These are phyloP conservation scores for Plectropomus leopardus DNA, from an alignment of 2,113 vertebrate genomes.

Conservation along the genomic window DNA sequence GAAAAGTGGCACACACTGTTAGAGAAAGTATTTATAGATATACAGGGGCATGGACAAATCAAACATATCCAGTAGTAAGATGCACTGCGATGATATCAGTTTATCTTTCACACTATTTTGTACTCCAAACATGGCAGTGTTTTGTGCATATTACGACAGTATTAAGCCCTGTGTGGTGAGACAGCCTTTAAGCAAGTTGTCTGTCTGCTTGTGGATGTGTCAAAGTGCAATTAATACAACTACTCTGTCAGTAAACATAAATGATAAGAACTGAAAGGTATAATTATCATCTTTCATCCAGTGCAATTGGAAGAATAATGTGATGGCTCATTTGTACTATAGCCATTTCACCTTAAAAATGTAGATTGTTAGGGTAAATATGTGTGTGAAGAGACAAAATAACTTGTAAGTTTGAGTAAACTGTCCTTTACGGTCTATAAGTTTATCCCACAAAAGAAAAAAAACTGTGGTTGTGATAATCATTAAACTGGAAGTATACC, in stretches of 20 bases:
- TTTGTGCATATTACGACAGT: constrained; percentile 65
- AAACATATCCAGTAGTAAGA: constrained; percentile 44
- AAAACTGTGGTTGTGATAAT: constrained; percentile 12
- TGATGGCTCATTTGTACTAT: constrained; percentile 7
- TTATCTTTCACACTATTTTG: constrained; percentile 57
- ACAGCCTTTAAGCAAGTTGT: constrained; percentile 57
- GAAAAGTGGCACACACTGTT: constrained; percentile 85
- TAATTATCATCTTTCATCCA: constrained; percentile 17
- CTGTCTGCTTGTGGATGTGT: constrained; percentile 75
- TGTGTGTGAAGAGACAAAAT: neutral
- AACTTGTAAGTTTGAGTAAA: constrained; percentile 6
- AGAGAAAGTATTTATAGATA: constrained; percentile 21
- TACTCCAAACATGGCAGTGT: constrained; percentile 58
- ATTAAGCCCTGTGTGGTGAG: constrained; percentile 61
- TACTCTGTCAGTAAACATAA: constrained; percentile 27
- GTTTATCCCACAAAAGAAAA: constrained; percentile 16
- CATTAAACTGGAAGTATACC: constrained; percentile 20
- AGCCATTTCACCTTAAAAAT: constrained; percentile 16
- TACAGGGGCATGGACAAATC: constrained; percentile 32
- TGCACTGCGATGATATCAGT: constrained; percentile 9
- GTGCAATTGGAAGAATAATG: constrained; percentile 35
- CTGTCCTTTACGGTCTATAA: constrained; percentile 1
- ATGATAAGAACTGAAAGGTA: constrained; percentile 20
- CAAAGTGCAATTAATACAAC: constrained; percentile 82
- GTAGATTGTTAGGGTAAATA: neutral